Evolutionary conservation across 92 coral and sea anemone species (phyloP), one percentile per base, ranked within the genome.

Genomic region (Anthopleura xanthogrammica): DNA sequence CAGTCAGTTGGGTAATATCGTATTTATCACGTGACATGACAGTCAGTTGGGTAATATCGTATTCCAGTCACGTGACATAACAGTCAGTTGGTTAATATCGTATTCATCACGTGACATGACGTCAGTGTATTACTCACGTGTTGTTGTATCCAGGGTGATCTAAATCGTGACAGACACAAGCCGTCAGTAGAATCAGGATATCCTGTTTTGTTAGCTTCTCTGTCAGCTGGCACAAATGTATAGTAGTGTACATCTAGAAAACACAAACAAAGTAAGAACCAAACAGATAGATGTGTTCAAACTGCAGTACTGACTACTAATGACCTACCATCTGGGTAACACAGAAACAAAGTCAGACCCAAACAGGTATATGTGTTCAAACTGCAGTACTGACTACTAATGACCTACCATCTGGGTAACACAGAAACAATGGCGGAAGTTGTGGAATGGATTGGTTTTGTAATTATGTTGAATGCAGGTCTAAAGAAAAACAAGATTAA

Each of bases 101-200:
- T 12, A 12, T 54, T 13, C 13, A 12, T 11, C 58, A 54, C 58
- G 58, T 54, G 14, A 54, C 58, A 12, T 54, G 16, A 54, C 16
- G 50, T 54, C 16, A 54, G 60, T 48, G 84, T 52, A 5, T 3
- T 40, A 57, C 87, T 84, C 83, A 92, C 95, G 93, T 89, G 87
- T 92, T 92, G 89, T 92, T 92, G 76, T 86, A 92, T 87, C 95
- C 95, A 24, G 95, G 95, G 82, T 92, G 95, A 82, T 92, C 95
- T 9, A 92, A 86, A 60, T 92, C 95, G 78, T 92, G 95, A 75
- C 95, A 92, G 72, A 92, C 80, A 52, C 91, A 92, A 39, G 95
- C 92, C 10, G 95, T 92, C 91, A 92, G 82, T 62, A 92, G 81
- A 66, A 89, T 87, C 41, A 92, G 75, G n/a, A 89, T 83, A 64